Percentiles rank a stretch among this genome's conserved stretches.
Conservation (phyloP, 2,113 vertebrate species). For the Chinchilla lanigera region DNA sequence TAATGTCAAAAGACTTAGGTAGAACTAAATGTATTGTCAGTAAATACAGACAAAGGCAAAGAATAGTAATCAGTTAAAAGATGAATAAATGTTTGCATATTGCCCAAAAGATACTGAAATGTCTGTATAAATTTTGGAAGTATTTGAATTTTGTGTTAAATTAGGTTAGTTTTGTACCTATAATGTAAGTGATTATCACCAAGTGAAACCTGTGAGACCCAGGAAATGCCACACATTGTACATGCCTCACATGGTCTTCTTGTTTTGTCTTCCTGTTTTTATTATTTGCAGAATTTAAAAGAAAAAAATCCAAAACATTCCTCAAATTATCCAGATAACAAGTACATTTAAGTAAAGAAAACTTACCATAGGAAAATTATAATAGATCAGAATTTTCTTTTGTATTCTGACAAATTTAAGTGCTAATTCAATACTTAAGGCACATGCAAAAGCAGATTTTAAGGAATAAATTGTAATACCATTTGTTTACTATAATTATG, state of each 20-base stretch:
- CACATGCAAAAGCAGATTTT: background rate
- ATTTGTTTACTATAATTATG: conserved; percentile 26
- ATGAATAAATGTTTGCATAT: background rate
- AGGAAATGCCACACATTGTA: background rate
- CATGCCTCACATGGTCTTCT: background rate
- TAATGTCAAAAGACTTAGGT: background rate
- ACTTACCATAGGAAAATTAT: background rate
- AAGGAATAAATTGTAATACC: background rate
- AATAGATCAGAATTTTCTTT: background rate
- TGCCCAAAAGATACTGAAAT: background rate
- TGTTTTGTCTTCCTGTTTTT: background rate
- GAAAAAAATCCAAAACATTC: background rate
- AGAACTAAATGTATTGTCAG: background rate
- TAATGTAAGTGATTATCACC: background rate
- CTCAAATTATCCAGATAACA: conserved; percentile 24
- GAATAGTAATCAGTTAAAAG: background rate
- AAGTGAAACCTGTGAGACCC: background rate
- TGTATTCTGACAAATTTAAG: background rate
- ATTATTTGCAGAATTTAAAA: background rate
- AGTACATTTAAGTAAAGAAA: background rate
- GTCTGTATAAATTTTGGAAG: background rate
- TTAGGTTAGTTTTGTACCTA: background rate
- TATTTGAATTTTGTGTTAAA: conserved; percentile 18
- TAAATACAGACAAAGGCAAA: conserved; percentile 8
- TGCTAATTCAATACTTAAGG: background rate